phyloP scores from a whole-genome alignment of 2,797 vertebrate genomes.

The Staurois parvus region DNA sequence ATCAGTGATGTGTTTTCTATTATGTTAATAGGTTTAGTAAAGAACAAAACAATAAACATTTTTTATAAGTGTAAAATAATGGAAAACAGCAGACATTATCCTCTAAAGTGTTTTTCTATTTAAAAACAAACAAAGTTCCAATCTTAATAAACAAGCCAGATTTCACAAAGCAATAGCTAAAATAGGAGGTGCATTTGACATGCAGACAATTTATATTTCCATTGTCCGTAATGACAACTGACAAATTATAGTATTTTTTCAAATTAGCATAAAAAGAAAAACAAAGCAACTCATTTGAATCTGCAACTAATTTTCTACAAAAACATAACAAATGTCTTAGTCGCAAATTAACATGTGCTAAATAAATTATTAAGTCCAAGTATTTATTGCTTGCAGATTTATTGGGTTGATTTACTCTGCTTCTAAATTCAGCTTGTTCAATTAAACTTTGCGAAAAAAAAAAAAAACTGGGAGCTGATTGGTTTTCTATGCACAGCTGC shows the following conservation, averaged over 20 bases:
- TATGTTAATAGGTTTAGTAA: no score
- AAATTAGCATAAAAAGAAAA: conserved; percentile 69
- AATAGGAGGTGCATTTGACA: conserved; percentile 66
- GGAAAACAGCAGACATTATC: neutral
- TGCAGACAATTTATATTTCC: conserved; percentile 68
- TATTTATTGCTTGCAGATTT: conserved; percentile 59
- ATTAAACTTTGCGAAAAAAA: neutral
- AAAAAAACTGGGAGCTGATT: neutral
- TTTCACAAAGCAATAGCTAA: conserved; percentile 67
- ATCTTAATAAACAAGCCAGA: conserved; percentile 73
- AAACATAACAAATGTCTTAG: conserved; percentile 46
- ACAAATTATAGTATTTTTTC: conserved; percentile 68
- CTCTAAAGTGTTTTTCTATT: conserved; percentile 57
- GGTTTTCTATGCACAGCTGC: no score
- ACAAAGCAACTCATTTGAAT: conserved; percentile 61
- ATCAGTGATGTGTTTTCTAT: no score
- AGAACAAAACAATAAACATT: no score
- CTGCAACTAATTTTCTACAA: conserved; percentile 64
- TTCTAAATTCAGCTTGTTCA: neutral
- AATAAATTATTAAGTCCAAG: conserved; percentile 61
- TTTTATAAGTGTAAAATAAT: no score
- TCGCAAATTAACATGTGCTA: conserved; percentile 56
- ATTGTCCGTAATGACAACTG: conserved; percentile 69
- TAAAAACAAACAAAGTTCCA: conserved; percentile 69
- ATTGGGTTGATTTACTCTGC: neutral